Evolutionary conservation across 2,113 vertebrate species (phyloP), one percentile per base, ranked within the genome.

Genomic region (Meleagris gallopavo): DNA sequence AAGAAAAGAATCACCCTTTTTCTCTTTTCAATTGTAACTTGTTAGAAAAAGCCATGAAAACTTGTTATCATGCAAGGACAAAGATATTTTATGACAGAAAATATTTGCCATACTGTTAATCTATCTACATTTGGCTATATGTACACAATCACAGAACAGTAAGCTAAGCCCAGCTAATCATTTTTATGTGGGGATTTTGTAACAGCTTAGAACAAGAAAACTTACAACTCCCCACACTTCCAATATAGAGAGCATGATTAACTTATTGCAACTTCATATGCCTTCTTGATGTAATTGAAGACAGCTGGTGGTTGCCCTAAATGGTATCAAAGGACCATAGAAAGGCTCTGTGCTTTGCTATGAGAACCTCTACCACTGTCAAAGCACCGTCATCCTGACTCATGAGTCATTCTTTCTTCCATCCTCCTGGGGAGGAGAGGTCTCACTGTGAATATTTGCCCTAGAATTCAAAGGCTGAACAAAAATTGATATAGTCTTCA

Each of bases 1-100:
- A 95, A 88, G 87, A 89, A 64, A 92, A 83, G 69, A 67, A 86
- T 91, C 94, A 94, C 60, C 89, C 34, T n/a, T 73, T 86, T 64
- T 9, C 79, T 86, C 71, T 30, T 30, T 27, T 54, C 52, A 54
- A 27, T 30, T 54, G 27, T 17, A 54, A 54, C 27, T 30, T 30
- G 30, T 30, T 54, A 54, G 52, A 17, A 54, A 54, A 17, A 54
- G 52, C 29, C 14, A 54, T 30, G 27, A 30, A 16, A 54, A 52
- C 50, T 52, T 27, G 34, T 55, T 55, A 48, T 79, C 58, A 45
- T n/a, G 36, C 88, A 43, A 90, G 66, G 86, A 85, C 54, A 70
- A 90, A 84, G 55, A 45, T 9, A 72, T 67, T 60, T 50, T 86
- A 36, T 65, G 34, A 62, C 6, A 76, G 81, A 88, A 92, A 40